Base-by-base conservation (phyloP, 37 sponge, comb jelly and placozoan species). In the Oopsacas minuta region DNA sequence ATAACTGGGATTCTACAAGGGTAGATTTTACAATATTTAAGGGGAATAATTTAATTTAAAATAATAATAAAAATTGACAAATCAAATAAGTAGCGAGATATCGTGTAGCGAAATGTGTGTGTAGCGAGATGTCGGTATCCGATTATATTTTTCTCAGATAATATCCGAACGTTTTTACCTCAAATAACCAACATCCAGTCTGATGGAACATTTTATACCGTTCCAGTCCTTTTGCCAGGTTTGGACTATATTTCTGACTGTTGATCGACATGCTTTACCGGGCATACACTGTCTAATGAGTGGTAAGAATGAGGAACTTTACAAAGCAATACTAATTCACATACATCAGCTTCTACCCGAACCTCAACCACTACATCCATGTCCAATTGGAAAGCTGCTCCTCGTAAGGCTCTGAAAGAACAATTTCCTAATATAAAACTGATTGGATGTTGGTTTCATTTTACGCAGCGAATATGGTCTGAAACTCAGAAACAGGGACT, bases 161-260 rank as follows among this genome's bases (percentile, higher is more conserved):
- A 61, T 25, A 10, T 61, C 28, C 20, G 30, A 61, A n/a, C 20
- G 20, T 61, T n/a, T n/a, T 61, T 61, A 61, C 22, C 75, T 25
- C 75, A 61, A 61, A 61, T 61, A 61, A 61, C 28, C 30, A 61
- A n/a, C 75, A 61, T 61, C 30, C 75, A 61, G 30, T 61, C 28
- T 61, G 75, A 61, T 61, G 75, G 75, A n/a, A 61, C 75, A 25
- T 61, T 61, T 61, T 61, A 61, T 61, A 61, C 75, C 28, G 75
- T 61, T 3, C 75, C 75, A 25, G 75, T 61, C 75, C 75, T 61
- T 61, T 61, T 61, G 28, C 30, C 75, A 61, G 75, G 32, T 61
- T 10, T 61, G 75, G 75, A 61, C 75, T 10, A 61, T 61, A 25
- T 61, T 61, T 61, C 20, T 61, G 30, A 61, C 75, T 61, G 75